Evolutionary conservation across 2,797 vertebrate species (phyloP), one percentile per base, ranked within the genome.

Genomic region (Rhabdomys pumilio): DNA sequence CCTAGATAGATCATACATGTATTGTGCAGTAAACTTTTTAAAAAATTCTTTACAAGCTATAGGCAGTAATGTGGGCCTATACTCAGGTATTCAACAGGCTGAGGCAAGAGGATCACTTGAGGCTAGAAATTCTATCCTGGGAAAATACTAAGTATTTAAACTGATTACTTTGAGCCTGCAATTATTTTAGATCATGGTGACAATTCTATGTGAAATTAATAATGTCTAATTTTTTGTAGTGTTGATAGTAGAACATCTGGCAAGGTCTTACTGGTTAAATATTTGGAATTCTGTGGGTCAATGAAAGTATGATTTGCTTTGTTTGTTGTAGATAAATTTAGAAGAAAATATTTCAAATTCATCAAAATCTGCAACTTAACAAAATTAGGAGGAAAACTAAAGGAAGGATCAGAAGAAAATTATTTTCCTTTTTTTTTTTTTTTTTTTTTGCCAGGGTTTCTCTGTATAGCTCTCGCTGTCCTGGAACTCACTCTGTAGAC

Each of bases 291-390:
- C 10, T 11, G 2, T 61, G 47, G 17, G 41, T 83, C 50, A 93
- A 69, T 59, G 89, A 91, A 89, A 65, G 63, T 88, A 59, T 88
- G 69, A 19, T 88, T 88, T 89, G n/a, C 53, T 26, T 26, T 88
- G 55, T 89, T 61, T 61, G 6, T 61, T 89, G 38, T 44, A 61
- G 55, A 41, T 87, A 29, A 69, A 29, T 41, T 72, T 72, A 87
- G 22, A 57, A 85, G 47, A 85, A 95, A 82, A 85, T 44, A 50
- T 76, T 96, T 91, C 26, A 80, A 88, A 75, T n/a, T 53, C 31
- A 81, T 65, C 61, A 75, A 93, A 65, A 85, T 83, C 11, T 17
- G 73, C 5, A 72, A 61, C 14, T 85, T 84, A 44, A 44, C 14
- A 26, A 77, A 93, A 72, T 81, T 94, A 77, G 53, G 82, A 85